Evolutionary conservation across 2,797 vertebrate species (phyloP).

Genomic region (Hippocampus kuda): DNA sequence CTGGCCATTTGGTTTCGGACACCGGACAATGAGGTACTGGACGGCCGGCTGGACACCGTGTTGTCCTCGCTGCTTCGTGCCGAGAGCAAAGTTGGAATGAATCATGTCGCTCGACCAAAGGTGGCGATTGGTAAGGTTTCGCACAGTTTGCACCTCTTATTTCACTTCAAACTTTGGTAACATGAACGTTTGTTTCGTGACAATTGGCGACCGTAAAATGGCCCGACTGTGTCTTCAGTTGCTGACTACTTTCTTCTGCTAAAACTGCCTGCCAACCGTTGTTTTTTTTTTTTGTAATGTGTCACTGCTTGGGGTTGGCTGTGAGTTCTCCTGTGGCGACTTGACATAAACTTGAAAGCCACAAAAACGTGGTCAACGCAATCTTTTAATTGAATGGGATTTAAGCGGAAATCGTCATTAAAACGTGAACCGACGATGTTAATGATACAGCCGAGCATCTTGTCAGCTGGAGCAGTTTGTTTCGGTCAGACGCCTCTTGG

Average conservation of each 20-base stretch:
- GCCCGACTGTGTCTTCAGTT: background rate
- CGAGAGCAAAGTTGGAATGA: conserved; percentile 67
- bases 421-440: background rate
- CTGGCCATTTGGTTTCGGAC: conserved; percentile 67
- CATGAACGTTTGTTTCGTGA: background rate
- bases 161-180: background rate
- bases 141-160: background rate
- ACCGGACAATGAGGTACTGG: conserved; percentile 50
- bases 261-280: background rate
- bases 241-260: background rate
- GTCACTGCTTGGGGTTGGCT: background rate
- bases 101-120: conserved; percentile 54
- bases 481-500: background rate
- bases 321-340: background rate
- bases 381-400: background rate
- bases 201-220: background rate
- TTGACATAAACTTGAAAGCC: background rate
- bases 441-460: background rate
- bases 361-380: background rate
- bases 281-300: background rate
- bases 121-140: conserved; percentile 69
- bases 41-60: conserved; percentile 66
- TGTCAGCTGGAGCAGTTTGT: background rate
- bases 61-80: conserved; percentile 72
- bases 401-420: background rate